Evolutionary conservation across 2,113 vertebrate species (phyloP), one percentile per base, ranked within the genome.

Genomic region (Motacilla alba): DNA sequence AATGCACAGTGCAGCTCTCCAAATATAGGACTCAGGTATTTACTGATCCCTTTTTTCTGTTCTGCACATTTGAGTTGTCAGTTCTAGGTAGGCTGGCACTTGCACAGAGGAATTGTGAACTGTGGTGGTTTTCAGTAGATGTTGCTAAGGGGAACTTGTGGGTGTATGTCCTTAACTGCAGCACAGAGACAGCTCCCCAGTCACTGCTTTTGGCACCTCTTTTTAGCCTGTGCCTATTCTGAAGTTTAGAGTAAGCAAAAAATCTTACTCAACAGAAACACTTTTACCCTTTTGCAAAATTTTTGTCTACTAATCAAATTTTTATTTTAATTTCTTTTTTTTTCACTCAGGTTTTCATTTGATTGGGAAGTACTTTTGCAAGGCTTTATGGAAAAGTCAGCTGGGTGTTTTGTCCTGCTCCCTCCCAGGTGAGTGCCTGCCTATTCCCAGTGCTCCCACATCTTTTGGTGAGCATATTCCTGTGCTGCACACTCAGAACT

Each of bases 201-300:
- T 87, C 69, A 37, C 73, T 53, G 39, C 30, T 89, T 67, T 67
- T 87, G 93, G 74, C 58, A 80, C 12, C 11, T 73, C 49, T 86
- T n/a, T 52, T 73, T 21, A 35, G 26, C 59, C 41, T 66, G 3
- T 39, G 9, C 14, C 52, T 85, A 26, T 47, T 90, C 53, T 47
- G 39, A 68, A 76, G 49, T 21, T 43, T 39, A 67, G 27, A 90
- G 58, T 82, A 92, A 75, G 60, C 43, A 59, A 82, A 87, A 74
- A 27, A 14, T 10, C 33, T 46, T 44, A 53, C 75, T 90, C 13
- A 30, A 46, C 17, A 46, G 20, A 43, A 84, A 70, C 0, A 0
- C 23, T 94, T 80, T 81, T 47, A 52, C 7, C 3, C 10, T 63
- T 87, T 24, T 11, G 13, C 27, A 62, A 81, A 60, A 7, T 8